Evolutionary conservation across 2,888 invertebrate genomes (phyloP), one percentile per base, ranked within the genome.

Genomic region (Machimus atricapillus): DNA sequence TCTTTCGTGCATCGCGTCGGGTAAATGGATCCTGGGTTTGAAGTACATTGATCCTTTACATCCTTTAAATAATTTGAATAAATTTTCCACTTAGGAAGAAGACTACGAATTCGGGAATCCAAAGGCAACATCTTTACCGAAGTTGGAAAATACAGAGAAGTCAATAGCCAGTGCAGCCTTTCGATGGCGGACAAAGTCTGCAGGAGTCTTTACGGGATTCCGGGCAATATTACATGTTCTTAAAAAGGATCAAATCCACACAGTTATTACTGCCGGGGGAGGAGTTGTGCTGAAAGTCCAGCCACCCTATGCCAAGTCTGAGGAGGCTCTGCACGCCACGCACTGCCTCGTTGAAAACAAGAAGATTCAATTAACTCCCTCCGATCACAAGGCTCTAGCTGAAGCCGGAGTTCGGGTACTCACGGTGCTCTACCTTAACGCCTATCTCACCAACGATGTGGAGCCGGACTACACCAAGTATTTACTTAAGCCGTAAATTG

Each of bases 11-110:
- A 95, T 98, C 88, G 98, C 98, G 0, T 94, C 96, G 0, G 98
- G 98, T 23, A 96, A 96, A 90, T 98, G 98, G 98, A 94, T 98
- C 14, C 92, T 98, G n/a, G 96, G 97, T 90, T 94, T 95, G 1
- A 94, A 95, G 0, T 98, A 97, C 90, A 92, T 98, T 1, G 94
- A 7, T 37, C 8, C 1, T 86, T 86, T n/a, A n/a, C n/a, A n/a
- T n/a, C n/a, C n/a, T 56, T 40, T 86, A 14, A 56, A 86, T 66
- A n/a, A n/a, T n/a, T n/a, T n/a, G n/a, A n/a, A n/a, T n/a, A n/a
- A n/a, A n/a, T n/a, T n/a, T n/a, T n/a, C n/a, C n/a, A n/a, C n/a
- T n/a, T n/a, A n/a, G n/a, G 86, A 98, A 91, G 96, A 96, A 90
- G 94, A 95, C 0, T 97, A 94, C 91, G 98, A 98, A 91, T 97